Evolutionary conservation across 2,113 vertebrate genomes (phyloP), one percentile per base, ranked within the genome.

Genomic region (Mus spicilegus): DNA sequence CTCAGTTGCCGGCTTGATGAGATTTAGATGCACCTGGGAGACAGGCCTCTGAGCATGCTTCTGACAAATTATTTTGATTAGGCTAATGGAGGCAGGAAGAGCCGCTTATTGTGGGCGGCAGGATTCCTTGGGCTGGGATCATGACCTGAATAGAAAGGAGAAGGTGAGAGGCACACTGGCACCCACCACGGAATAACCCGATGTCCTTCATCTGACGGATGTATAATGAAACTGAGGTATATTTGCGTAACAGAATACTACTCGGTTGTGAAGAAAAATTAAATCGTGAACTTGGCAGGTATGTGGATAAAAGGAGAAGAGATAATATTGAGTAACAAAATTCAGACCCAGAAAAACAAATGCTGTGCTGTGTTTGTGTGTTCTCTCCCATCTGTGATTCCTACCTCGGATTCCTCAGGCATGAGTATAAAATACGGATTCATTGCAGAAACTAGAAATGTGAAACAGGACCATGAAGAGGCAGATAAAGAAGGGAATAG

Each of bases 151-250:
- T 42, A 28, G 4, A 42, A 63, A 63, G 6, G n/a, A 10, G n/a
- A 42, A 17, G 17, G 13, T 17, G 24, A 63, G 14, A 1, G 0
- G 13, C 63, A 7, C 22, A 84, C 3, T 14, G 42, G 5, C 24
- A 8, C 26, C 2, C 1, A 42, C 24, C 24, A 42, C 6, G 20
- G 54, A 81, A 58, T 51, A 58, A 2, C 33, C 9, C 5, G 56
- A 1, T 20, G 51, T n/a, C 33, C 19, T 58, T 58, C 33, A 13
- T 24, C 19, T 22, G 33, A 24, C 11, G 17, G 12, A n/a, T 30
- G 2, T 0, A 9, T 24, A n/a, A 24, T 24, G 33, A 13, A 24
- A 58, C 12, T n/a, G 19, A n/a, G 51, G 30, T 7, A 0, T 13
- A 7, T 56, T 24, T 81, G 6, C 19, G 1, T 10, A 56, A 81